phyloP scores from a whole-genome alignment of 1,140 invertebrate genomes.

The Brachionus paranguensis region DNA sequence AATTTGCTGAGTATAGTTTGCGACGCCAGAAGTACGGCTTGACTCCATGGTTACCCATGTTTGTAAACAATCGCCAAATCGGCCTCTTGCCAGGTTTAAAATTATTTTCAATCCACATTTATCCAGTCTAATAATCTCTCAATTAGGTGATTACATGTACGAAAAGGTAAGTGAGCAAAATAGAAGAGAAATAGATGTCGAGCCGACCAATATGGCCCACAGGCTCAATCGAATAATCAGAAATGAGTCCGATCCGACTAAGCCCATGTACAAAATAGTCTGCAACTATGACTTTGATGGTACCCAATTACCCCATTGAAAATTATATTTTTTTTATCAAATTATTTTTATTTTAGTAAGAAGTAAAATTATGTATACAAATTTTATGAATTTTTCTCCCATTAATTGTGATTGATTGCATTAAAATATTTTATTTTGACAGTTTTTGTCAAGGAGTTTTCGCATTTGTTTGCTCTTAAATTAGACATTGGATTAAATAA shows the following conservation, averaged over 20 bases:
- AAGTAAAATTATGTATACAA: conserved; percentile 31
- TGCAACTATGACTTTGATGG: conserved; percentile 27
- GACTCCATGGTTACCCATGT: conserved; percentile 17
- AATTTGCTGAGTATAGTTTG: conserved; percentile 17
- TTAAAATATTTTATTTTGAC: background rate
- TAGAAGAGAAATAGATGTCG: background rate
- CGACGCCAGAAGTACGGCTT: background rate
- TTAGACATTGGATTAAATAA: background rate
- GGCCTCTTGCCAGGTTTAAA: conserved; percentile 23
- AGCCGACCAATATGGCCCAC: background rate
- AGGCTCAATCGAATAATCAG: background rate
- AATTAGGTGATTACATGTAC: conserved; percentile 13
- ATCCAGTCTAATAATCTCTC: background rate
- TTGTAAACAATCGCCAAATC: background rate
- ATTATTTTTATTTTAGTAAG: conserved; percentile 9
- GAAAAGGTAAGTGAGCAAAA: background rate
- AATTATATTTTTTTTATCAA: background rate
- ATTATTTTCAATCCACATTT: background rate
- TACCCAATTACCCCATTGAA: background rate
- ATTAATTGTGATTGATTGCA: background rate
- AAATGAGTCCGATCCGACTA: background rate
- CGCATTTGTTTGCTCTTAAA: background rate
- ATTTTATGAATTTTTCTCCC: background rate
- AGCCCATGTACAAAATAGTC: background rate
- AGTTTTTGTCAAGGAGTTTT: background rate